Conservation (phyloP, 2,113 vertebrate genomes). For the Gallinago undulata region DNA sequence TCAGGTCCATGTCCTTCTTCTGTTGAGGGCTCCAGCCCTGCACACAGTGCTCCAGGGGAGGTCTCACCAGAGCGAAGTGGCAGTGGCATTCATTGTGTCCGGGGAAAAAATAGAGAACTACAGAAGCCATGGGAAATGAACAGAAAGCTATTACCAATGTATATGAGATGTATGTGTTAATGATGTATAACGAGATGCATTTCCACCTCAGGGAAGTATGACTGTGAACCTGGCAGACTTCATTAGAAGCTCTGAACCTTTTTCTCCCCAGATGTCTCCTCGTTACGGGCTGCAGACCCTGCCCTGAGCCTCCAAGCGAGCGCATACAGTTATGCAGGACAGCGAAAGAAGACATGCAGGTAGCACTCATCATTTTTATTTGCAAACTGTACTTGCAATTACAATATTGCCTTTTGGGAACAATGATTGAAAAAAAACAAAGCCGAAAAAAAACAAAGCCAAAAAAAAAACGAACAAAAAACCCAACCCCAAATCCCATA, state of each 20-base stretch:
- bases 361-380: conserved; percentile 40
- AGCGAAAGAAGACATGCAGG: conserved; percentile 1
- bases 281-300: not conserved
- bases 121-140: not conserved
- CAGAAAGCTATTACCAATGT: not conserved
- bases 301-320: not conserved
- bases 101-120: not conserved
- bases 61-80: too few species aligned
- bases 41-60: too few species aligned
- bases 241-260: not conserved
- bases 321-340: not conserved
- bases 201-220: not conserved
- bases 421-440: not conserved
- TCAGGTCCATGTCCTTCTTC: too few species aligned
- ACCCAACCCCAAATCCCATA: not conserved
- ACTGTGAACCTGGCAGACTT: not conserved
- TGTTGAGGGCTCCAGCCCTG: too few species aligned
- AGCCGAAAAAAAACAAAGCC: not conserved
- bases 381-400: not conserved
- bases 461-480: too few species aligned
- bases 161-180: not conserved
- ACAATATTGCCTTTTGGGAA: not conserved
- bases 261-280: not conserved
- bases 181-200: too few species aligned
- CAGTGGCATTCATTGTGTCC: fast-evolving